A percentile compares a stretch with the other conserved stretches of the same genome.
Conservation (phyloP, 2,797 vertebrate species). For the Melanogrammus aeglefinus region DNA sequence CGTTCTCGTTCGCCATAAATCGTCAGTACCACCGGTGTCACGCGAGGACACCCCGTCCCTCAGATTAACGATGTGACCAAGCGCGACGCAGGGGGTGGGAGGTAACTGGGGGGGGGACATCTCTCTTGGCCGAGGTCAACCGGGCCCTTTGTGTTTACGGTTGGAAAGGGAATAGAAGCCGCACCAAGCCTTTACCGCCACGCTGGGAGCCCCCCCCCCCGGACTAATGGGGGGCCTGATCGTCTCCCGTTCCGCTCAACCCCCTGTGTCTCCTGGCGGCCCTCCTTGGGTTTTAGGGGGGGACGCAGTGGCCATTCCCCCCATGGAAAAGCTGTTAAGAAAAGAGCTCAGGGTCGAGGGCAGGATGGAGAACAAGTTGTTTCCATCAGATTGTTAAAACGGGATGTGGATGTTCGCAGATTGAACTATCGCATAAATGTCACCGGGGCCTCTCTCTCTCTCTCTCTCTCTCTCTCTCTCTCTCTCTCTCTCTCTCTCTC, state of each 20-base stretch:
- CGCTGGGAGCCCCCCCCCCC: constrained; percentile 66
- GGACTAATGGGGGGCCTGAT: constrained; percentile 62
- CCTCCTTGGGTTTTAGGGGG: constrained; percentile 37
- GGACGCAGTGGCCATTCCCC: constrained; percentile 49
- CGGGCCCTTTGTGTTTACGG: neutral
- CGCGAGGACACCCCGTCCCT: neutral
- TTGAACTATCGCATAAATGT: constrained; percentile 35
- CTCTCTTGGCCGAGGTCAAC: constrained; percentile 16
- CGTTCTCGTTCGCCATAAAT: neutral
- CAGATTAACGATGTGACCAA: neutral
- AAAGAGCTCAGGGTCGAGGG: constrained; percentile 45
- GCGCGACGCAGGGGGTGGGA: neutral
- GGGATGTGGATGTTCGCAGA: constrained; percentile 42
- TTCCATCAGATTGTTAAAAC: constrained; percentile 65
- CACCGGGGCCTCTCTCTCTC: constrained; percentile 12
- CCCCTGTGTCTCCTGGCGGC: constrained; percentile 65
- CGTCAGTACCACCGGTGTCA: neutral
- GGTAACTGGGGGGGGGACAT: constrained; percentile 16
- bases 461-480: neutral
- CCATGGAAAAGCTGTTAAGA: constrained; percentile 75
- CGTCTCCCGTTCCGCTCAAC: constrained; percentile 64
- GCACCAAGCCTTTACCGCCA: constrained; percentile 67
- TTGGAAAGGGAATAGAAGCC: constrained; percentile 6
- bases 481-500: neutral
- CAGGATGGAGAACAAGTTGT: constrained; percentile 69